Conservation (phyloP, 2,113 vertebrate genomes). For the Psilopsiagon aymara region DNA sequence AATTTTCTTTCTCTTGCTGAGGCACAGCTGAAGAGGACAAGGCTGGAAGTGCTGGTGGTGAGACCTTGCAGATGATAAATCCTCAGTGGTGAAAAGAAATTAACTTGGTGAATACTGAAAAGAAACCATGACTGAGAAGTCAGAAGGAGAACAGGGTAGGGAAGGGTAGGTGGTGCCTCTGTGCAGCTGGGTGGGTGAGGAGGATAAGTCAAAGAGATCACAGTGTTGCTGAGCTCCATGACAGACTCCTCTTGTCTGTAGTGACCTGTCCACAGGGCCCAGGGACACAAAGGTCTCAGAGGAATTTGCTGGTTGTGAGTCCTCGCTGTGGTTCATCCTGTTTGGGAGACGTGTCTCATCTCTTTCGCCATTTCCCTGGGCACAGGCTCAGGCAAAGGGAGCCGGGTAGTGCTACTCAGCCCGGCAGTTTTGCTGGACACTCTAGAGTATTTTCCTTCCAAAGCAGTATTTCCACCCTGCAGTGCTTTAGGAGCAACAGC, state of each 20-base stretch:
- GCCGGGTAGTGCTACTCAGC: background rate
- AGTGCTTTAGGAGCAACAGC: background rate
- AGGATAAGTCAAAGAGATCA: background rate
- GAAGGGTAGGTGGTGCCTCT: background rate
- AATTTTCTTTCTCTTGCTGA: background rate
- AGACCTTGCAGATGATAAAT: background rate
- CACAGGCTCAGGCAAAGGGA: background rate
- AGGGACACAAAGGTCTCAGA: background rate
- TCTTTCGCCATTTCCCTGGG: background rate
- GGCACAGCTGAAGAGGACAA: background rate
- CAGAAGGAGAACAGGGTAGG: background rate
- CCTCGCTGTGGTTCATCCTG: background rate
- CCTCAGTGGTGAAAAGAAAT: background rate
- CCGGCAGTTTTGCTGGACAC: rapidly evolving
- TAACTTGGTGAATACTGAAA: background rate
- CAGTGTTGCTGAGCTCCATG: background rate
- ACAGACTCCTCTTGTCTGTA: background rate
- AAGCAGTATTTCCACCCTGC: background rate
- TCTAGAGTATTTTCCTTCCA: background rate
- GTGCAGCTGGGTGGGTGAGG: background rate
- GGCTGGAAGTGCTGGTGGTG: background rate
- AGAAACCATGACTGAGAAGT: background rate
- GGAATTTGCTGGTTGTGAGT: background rate
- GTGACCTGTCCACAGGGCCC: background rate
- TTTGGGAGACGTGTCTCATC: background rate